Evolutionary conservation across 1,140 invertebrate species (phyloP).

Genomic region (Scaptomyza graminum): DNA sequence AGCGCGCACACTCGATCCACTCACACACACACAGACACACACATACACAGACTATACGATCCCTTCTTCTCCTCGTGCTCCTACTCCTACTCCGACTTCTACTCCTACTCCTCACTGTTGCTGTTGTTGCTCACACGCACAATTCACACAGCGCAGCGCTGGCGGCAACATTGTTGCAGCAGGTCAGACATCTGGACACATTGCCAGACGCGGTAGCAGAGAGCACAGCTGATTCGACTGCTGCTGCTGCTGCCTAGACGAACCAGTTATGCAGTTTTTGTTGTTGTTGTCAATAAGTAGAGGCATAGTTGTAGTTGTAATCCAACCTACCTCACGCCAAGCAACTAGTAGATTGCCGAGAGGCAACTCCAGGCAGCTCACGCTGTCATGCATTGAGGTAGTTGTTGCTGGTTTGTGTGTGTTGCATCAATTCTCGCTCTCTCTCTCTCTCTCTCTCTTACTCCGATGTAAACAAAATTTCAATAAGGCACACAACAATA

Average conservation of each 20-base stretch:
- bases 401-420: slow-evolving; percentile 29
- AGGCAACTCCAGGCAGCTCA: slow-evolving; percentile 32
- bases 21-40: slow-evolving; percentile 7
- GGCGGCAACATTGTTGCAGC: slow-evolving; percentile 67
- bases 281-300: too few species aligned
- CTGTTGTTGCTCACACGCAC: slow-evolving; percentile 22
- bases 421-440: slow-evolving; percentile 69
- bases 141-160: slow-evolving; percentile 37
- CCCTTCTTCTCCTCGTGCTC: slow-evolving; percentile 7
- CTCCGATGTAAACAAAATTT: slow-evolving; percentile 62
- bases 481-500: slow-evolving; percentile 56
- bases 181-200: slow-evolving; percentile 40
- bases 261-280: slow-evolving; percentile 42
- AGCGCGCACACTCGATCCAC: slow-evolving; percentile 57
- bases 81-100: not conserved
- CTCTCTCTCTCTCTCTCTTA: slow-evolving; percentile 3
- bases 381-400: slow-evolving; percentile 51
- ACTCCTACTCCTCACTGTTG: slow-evolving; percentile 1
- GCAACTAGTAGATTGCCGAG: slow-evolving; percentile 26
- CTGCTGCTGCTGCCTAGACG: slow-evolving; percentile 35
- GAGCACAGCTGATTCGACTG: slow-evolving; percentile 59
- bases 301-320: slow-evolving; percentile 11
- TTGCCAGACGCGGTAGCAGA: slow-evolving; percentile 16
- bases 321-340: slow-evolving; percentile 77
- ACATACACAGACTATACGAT: slow-evolving; percentile 24